Evolutionary conservation across 2,888 invertebrate species (phyloP).

Genomic region (Archips crataeganus): DNA sequence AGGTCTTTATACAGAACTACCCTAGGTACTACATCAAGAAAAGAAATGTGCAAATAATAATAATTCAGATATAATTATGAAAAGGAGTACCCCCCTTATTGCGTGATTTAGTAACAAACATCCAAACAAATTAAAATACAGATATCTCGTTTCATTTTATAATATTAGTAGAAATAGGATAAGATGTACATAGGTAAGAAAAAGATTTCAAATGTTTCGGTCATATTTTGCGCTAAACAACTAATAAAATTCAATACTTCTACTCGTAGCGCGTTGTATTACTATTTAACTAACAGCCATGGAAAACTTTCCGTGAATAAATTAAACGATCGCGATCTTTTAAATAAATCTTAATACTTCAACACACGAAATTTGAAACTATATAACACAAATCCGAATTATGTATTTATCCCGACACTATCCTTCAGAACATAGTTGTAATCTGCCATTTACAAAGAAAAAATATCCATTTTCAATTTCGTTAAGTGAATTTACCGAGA

Average conservation of each 20-base stretch:
- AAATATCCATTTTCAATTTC: not conserved
- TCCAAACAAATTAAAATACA: no score
- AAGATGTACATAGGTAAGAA: no score
- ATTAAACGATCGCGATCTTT: not conserved
- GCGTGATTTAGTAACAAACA: no score
- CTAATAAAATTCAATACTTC: not conserved
- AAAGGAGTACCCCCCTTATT: no score
- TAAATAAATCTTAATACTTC: not conserved
- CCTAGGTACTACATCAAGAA: no score
- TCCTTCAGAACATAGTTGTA: not conserved
- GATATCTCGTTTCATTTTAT: no score
- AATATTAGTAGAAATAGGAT: no score
- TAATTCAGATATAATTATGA: no score
- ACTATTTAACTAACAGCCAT: not conserved
- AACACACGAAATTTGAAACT: not conserved
- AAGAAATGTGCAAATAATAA: no score
- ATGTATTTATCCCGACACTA: not conserved
- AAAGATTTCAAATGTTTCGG: not conserved
- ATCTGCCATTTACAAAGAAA: not conserved
- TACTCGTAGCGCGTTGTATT: not conserved
- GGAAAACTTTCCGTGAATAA: not conserved
- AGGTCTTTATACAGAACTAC: no score
- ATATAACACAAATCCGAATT: not conserved
- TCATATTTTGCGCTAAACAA: not conserved
- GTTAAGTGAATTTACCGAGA: slow-evolving; percentile 13